These are phyloP conservation scores for Caenorhabditis auriculariae DNA, from an alignment of 2,888 invertebrate species.

Conservation along the genomic window DNA sequence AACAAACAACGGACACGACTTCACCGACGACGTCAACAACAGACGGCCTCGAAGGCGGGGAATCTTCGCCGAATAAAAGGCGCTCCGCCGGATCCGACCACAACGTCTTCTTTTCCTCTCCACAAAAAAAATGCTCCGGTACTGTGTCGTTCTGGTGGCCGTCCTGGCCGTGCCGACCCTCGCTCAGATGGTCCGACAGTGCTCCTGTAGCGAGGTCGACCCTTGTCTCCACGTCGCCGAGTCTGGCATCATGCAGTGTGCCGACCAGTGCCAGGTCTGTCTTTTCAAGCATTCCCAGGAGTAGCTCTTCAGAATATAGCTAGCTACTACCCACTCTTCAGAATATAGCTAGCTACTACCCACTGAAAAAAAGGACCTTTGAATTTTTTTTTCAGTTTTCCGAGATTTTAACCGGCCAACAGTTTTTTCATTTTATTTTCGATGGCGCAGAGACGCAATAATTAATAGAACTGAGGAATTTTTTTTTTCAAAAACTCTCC, in stretches of 20 bases:
- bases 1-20: too few relatives aligned
- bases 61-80: too few relatives aligned
- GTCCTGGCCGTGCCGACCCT: slow-evolving; percentile 9
- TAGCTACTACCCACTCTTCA: too few relatives aligned
- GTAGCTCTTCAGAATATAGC: neutral
- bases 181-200: slow-evolving; percentile 51
- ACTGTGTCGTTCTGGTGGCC: slow-evolving; percentile 9
- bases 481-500: neutral
- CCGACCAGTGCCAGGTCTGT: slow-evolving; percentile 51
- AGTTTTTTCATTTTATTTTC: too few relatives aligned
- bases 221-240: slow-evolving; percentile 33
- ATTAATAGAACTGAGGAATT: neutral
- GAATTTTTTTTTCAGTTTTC: too few relatives aligned
- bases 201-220: slow-evolving; percentile 47
- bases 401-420: too few relatives aligned
- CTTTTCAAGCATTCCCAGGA: neutral
- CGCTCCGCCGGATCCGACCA: too few relatives aligned
- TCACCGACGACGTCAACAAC: too few relatives aligned
- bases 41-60: too few relatives aligned
- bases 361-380: too few relatives aligned
- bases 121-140: slow-evolving; percentile 5
- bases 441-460: neutral
- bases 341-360: too few relatives aligned
- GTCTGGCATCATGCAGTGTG: slow-evolving; percentile 49
- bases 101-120: slow-evolving; percentile 10